Conservation (phyloP, 2,888 invertebrate species). For the Lissocephala sabroskyi region DNA sequence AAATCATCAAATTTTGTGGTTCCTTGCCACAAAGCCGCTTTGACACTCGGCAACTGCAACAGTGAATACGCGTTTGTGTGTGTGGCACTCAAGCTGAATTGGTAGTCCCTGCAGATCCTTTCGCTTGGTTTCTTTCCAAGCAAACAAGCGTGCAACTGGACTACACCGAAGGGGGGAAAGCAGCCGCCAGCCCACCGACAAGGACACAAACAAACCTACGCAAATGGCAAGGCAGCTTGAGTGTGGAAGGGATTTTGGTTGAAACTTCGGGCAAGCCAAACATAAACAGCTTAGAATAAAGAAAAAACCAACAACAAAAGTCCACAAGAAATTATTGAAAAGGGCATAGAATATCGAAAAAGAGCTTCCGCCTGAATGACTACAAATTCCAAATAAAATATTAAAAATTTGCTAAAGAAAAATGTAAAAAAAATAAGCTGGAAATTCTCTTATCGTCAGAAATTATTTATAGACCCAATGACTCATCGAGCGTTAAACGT, state of each 20-base stretch:
- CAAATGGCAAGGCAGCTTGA: too few species aligned
- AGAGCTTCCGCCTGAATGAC: too few species aligned
- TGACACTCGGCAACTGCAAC: constrained; percentile 25
- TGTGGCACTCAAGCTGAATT: constrained; percentile 24
- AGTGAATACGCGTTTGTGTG: neutral
- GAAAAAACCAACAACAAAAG: constrained; percentile 3
- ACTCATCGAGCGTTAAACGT: constrained; percentile 1
- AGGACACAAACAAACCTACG: constrained; percentile 10
- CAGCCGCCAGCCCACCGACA: neutral
- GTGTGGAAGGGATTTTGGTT: too few species aligned
- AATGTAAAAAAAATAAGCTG: too few species aligned
- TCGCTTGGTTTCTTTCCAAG: constrained; percentile 26
- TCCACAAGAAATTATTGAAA: constrained; percentile 7
- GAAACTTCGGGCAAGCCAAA: constrained; percentile 37
- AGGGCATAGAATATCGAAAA: too few species aligned
- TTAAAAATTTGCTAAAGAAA: too few species aligned
- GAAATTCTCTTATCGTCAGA: too few species aligned
- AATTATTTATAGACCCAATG: too few species aligned
- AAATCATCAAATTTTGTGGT: neutral
- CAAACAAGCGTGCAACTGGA: neutral
- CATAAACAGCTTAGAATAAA: constrained; percentile 47
- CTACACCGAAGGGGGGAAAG: too few species aligned
- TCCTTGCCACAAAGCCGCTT: constrained; percentile 35
- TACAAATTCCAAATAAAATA: too few species aligned
- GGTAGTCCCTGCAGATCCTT: constrained; percentile 29